A percentile compares a stretch with the other conserved stretches of the same genome.
Conservation (phyloP, 1,140 invertebrate genomes). For the Bombus superbus region DNA sequence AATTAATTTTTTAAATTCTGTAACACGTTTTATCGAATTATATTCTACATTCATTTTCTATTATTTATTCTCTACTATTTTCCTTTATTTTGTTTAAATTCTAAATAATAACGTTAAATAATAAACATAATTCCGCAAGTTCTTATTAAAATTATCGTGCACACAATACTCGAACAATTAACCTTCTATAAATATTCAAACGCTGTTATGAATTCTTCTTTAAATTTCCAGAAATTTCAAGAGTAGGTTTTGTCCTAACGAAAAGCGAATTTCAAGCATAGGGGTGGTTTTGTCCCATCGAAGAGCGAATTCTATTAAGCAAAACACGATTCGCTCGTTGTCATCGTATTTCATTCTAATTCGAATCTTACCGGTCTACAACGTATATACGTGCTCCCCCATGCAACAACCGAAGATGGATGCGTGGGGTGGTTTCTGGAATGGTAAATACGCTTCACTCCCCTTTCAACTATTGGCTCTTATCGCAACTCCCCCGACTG, state of each 20-base stretch:
- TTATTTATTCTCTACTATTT: no score
- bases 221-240: no score
- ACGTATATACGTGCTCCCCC: slow-evolving; percentile 29
- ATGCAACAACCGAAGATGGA: slow-evolving; percentile 49
- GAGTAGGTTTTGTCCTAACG: not conserved
- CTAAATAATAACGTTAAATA: no score
- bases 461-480: slow-evolving; percentile 56
- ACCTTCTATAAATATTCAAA: no score
- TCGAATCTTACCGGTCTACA: slow-evolving; percentile 51
- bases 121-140: no score
- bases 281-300: slow-evolving; percentile 17
- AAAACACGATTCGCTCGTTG: slow-evolving; percentile 41
- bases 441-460: slow-evolving; percentile 62
- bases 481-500: slow-evolving; percentile 49
- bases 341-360: slow-evolving; percentile 59
- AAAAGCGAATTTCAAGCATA: not conserved
- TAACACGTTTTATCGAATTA: no score
- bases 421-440: slow-evolving; percentile 62
- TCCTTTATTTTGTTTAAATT: no score
- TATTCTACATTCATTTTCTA: no score
- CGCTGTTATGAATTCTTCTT: no score
- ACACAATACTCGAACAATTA: no score
- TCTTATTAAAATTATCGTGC: no score
- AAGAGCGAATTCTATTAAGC: not conserved
- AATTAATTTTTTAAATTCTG: no score